Evolutionary conservation across 1,140 invertebrate species (phyloP).

Genomic region (Coenobita brevimanus): DNA sequence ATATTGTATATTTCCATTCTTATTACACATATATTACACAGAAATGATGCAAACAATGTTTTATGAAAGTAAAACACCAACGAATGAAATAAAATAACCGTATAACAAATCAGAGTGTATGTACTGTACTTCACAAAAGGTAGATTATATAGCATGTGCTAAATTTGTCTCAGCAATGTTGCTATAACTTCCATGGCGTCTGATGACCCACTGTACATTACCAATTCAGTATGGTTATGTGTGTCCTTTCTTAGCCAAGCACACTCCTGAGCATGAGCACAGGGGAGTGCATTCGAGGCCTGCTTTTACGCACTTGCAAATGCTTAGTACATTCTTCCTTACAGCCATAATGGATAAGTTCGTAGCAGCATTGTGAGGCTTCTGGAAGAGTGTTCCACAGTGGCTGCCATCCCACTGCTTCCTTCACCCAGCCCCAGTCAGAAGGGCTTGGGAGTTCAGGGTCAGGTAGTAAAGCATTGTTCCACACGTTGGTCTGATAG

Average conservation of each 20-base stretch:
- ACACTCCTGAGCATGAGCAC: conserved; percentile 25
- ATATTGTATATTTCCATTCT: too few species aligned
- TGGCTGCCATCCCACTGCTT: conserved; percentile 17
- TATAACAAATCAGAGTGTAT: too few species aligned
- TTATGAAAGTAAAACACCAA: too few species aligned
- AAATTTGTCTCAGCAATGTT: too few species aligned
- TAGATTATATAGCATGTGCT: too few species aligned
- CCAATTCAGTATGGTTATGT: neutral
- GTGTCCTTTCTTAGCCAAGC: neutral
- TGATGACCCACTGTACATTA: too few species aligned
- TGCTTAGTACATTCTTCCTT: neutral
- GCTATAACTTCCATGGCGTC: too few species aligned
- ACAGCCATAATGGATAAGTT: conserved; percentile 2
- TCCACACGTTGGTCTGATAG: conserved; percentile 4
- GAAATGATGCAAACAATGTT: too few species aligned
- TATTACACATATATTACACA: too few species aligned
- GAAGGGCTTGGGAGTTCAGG: conserved; percentile 10
- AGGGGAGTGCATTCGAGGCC: neutral
- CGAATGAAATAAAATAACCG: too few species aligned
- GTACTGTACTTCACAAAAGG: too few species aligned
- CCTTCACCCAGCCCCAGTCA: conserved; percentile 29
- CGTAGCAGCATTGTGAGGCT: conserved; percentile 33
- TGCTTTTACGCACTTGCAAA: conserved; percentile 22
- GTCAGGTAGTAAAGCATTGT: conserved; percentile 3
- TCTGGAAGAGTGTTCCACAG: conserved; percentile 21